Base-by-base conservation (phyloP, 1,140 invertebrate genomes). In the Scaptomyza hsui region DNA sequence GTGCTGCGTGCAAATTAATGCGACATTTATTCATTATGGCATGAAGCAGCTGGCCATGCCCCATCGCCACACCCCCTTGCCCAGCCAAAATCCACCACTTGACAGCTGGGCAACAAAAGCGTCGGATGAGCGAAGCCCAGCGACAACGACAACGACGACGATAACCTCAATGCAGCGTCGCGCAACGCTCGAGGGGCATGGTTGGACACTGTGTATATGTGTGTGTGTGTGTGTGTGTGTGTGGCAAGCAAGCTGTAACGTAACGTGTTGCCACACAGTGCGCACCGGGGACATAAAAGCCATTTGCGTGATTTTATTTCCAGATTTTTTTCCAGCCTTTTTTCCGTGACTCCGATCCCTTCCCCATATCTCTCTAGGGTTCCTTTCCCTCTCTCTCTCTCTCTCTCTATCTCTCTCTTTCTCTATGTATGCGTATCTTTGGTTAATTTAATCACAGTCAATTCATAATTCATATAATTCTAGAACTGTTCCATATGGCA, bases 21-120 rank as follows among this genome's bases (percentile, higher is more conserved):
- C 74, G 78, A 82, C 78, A 82, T 82, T 82, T 82, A 82, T 82
- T 82, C 78, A 82, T 82, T 82, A 82, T 71, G 78, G 74, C 74
- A 63, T 70, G 52, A 52, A 75, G 63, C 60, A 75, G 78, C 52
- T 59, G 16, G 32, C 13, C 29, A 24, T 12, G 13, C 41, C 32
- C 45, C 67, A 67, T 62, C 56, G 6, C 4, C 37, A 41, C n/a
- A 41, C 18, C 44, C n/a, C n/a, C n/a, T n/a, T n/a, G n/a, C n/a
- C n/a, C n/a, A n/a, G n/a, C n/a, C n/a, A n/a, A n/a, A n/a, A n/a
- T n/a, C n/a, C 7, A 12, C 37, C 61, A 74, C 63, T 81, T 60
- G 56, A 77, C 69, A 63, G 53, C 18, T 60, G 78, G 42, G 18
- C 63, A 64, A 75, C 77, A 67, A 62, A 59, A 63, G 45, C 77